Evolutionary conservation across 2,113 vertebrate genomes (phyloP), one percentile per base, ranked within the genome.

Genomic region (Brachyhypopomus gauderio): DNA sequence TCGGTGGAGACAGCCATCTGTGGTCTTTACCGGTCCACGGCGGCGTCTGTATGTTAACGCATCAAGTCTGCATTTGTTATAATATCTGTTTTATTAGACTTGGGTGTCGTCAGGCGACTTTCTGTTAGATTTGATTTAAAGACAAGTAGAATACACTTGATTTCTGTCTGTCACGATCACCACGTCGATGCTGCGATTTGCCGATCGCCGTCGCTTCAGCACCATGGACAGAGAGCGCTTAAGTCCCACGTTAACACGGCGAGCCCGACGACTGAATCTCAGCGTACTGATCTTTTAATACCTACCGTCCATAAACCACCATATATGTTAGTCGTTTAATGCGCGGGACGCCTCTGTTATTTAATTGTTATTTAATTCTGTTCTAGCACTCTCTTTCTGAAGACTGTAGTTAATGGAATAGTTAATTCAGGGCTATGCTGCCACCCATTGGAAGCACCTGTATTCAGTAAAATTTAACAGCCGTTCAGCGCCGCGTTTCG

Each of bases 201-300:
- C 34, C 27, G 60, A 14, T 38, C 14, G 52, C n/a, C 36, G 14
- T 59, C 34, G 23, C 55, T 80, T 81, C 85, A 89, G 84, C 78
- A 86, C 83, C 75, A 72, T 48, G 75, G 78, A 89, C 74, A 89
- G 86, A 9, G 79, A 72, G 63, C 16, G 22, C 2, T 5, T 34
- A 66, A 66, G 63, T 19, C 12, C 45, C 45, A 52, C 45, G 8
- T 52, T 14, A 52, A 52, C 45, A 52, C 12, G 45, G 45, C 8
- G 11, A 52, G 12, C 9, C 12, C 45, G 9, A 52, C 12, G 45
- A 52, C 45, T 14, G 45, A 52, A 52, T 7, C 45, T 14, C 12
- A 6, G 5, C 41, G 41, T 8, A 52, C 45, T 11, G 45, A 52
- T 52, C 45, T 14, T 3, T 52, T 52, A 52, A 52, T 52, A 11